Percentiles rank a stretch among this genome's conserved stretches.
Evolutionary conservation across 2,113 vertebrate genomes (phyloP).

Genomic region (Stigmatopora argus): DNA sequence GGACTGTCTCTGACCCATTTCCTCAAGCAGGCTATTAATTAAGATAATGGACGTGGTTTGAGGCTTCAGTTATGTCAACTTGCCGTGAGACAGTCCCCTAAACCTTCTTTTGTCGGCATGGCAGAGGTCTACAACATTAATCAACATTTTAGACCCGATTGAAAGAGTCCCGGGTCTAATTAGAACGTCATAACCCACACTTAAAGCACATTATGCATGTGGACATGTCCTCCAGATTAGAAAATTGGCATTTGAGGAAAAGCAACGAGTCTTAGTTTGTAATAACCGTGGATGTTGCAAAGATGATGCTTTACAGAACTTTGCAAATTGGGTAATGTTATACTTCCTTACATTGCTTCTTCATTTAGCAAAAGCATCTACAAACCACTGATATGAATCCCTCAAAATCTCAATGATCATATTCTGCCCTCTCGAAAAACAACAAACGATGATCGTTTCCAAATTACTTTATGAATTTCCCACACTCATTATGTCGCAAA

Average conservation of each 20-base stretch:
- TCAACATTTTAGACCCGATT: slow-evolving; percentile 24
- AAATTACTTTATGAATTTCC: not conserved
- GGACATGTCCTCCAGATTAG: slow-evolving; percentile 1
- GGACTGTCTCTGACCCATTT: slow-evolving; percentile 17
- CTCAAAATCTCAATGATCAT: not conserved
- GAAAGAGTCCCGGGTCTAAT: slow-evolving; percentile 11
- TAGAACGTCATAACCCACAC: slow-evolving; percentile 15
- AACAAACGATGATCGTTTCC: not conserved
- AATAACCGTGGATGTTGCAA: slow-evolving; percentile 5
- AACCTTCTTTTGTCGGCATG: slow-evolving; percentile 25
- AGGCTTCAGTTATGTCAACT: slow-evolving; percentile 29
- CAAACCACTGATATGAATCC: not conserved
- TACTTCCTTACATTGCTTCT: not conserved
- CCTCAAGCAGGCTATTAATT: slow-evolving; percentile 33
- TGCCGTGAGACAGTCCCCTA: slow-evolving; percentile 15
- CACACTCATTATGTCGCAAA: not conserved
- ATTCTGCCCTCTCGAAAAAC: not conserved
- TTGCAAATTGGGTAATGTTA: not conserved
- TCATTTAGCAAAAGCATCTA: not conserved
- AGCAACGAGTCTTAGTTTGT: not conserved
- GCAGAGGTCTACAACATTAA: slow-evolving; percentile 5
- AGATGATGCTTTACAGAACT: not conserved
- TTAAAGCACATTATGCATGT: slow-evolving; percentile 1
- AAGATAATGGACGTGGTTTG: slow-evolving; percentile 26
- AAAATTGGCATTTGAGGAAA: slow-evolving; percentile 1